These are phyloP conservation scores for Trachythela sp. DNA, from an alignment of 64 coral and sea anemone genomes.

Conservation along the genomic window DNA sequence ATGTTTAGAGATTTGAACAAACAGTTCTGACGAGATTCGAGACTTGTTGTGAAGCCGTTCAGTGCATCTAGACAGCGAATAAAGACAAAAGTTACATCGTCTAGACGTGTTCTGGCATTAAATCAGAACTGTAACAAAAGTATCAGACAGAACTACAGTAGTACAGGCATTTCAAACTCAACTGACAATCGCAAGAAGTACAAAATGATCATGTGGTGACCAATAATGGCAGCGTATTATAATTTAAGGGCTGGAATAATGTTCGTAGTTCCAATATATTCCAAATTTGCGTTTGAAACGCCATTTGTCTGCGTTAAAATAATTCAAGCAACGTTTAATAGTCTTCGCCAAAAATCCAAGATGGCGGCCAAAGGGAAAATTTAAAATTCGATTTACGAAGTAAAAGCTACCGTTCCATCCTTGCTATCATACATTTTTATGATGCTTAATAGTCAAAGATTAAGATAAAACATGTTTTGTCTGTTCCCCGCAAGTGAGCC, in stretches of 20 bases:
- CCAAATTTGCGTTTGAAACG: slow-evolving; percentile 35
- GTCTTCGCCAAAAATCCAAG: slow-evolving; percentile 31
- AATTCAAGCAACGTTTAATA: slow-evolving; percentile 5
- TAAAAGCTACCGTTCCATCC: no score
- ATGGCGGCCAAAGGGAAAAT: no score
- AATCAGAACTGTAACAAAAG: not conserved
- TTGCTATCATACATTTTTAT: no score
- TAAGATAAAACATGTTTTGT: slow-evolving; percentile 17
- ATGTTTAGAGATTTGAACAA: no score
- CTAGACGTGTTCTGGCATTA: not conserved
- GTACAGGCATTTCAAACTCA: no score
- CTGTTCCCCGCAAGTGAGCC: slow-evolving; percentile 44
- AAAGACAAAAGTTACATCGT: not conserved
- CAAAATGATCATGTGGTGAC: no score
- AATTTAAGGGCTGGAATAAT: slow-evolving; percentile 7
- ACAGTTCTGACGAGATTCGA: not conserved
- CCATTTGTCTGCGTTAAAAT: slow-evolving; percentile 20
- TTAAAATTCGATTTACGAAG: no score
- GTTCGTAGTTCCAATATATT: not conserved
- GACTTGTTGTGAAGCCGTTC: not conserved
- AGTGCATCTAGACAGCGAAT: not conserved
- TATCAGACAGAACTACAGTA: not conserved
- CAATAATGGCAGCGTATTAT: no score
- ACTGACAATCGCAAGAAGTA: no score
- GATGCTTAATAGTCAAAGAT: no score